Conservation (phyloP, 2,113 vertebrate species). For the Phocoena sinus region DNA sequence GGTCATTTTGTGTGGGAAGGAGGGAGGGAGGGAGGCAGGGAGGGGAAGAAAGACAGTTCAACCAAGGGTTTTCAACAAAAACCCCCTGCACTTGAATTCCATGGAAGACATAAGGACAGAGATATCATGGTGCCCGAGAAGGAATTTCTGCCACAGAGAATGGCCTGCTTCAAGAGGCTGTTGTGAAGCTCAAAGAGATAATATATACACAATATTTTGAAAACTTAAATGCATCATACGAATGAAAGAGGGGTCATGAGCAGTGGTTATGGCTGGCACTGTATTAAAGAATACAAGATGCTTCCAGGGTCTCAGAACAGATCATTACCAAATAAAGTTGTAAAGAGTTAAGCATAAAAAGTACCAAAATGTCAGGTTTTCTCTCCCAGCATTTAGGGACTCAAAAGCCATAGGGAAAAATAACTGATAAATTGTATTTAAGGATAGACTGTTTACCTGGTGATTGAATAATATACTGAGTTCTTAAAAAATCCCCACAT, state of each 20-base stretch:
- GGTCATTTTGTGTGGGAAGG: neutral
- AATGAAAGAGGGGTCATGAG: neutral
- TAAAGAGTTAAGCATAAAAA: neutral
- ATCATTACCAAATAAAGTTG: constrained; percentile 21
- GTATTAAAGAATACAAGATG: constrained; percentile 40
- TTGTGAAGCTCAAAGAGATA: neutral
- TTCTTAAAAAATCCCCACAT: neutral
- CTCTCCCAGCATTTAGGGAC: neutral
- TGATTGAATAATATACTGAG: neutral
- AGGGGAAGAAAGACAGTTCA: neutral
- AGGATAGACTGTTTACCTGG: neutral
- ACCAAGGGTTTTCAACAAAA: neutral
- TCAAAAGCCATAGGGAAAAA: neutral
- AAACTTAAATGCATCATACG: neutral
- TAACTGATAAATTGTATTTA: neutral
- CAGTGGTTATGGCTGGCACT: neutral
- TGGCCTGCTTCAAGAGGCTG: neutral
- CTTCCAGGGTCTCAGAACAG: neutral
- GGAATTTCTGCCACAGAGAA: neutral
- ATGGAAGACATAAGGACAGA: neutral
- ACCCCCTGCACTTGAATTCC: neutral
- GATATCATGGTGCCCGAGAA: neutral
- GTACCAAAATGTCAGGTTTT: constrained; percentile 15
- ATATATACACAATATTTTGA: neutral
- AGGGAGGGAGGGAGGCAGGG: neutral